Evolutionary conservation across 2,888 invertebrate genomes (phyloP), one percentile per base, ranked within the genome.

Genomic region (Nysson spinosus): DNA sequence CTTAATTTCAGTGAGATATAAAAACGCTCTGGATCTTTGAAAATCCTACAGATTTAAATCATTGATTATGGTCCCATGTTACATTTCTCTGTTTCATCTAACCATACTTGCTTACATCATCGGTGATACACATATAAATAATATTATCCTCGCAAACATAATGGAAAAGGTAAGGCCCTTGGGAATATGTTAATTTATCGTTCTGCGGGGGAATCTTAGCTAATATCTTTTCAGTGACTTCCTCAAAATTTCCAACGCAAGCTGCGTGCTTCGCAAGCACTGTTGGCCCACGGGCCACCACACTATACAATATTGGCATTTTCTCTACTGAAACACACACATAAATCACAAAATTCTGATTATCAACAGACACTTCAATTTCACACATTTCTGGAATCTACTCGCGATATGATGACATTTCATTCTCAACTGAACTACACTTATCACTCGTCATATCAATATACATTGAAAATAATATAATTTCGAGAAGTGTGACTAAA

Each of bases 61-160:
- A 0, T 28, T 5, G 0, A 9, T 26, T 50, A 6, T 19, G 6
- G 9, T 3, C 3, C 40, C 2, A 0, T 5, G 0, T 1, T 6
- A 11, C 7, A 24, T 34, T 6, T 14, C 1, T 22, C 26, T 3
- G 2, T 26, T 9, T 9, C 1, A 9, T 32, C 9, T 17, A 12
- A 28, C 37, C 32, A 17, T 9, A 19, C 6, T 12, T 84, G 91
- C 93, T 91, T 89, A 95, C 96, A 89, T 95, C 95, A 89, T 98
- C 97, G 42, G 97, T 96, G 65, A 98, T 97, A 85, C 97, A 98
- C 90, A 98, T 93, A 87, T 96, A 98, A 78, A 96, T 93, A 65
- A 98, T 92, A 80, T 92, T 91, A 83, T 95, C 93, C 87, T 97
- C 96, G 75, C 92, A 92, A 70, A 96, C 92, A 82, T 97, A 98